Conservation (phyloP, 2,113 vertebrate genomes). For the Anser brachyrhynchus region DNA sequence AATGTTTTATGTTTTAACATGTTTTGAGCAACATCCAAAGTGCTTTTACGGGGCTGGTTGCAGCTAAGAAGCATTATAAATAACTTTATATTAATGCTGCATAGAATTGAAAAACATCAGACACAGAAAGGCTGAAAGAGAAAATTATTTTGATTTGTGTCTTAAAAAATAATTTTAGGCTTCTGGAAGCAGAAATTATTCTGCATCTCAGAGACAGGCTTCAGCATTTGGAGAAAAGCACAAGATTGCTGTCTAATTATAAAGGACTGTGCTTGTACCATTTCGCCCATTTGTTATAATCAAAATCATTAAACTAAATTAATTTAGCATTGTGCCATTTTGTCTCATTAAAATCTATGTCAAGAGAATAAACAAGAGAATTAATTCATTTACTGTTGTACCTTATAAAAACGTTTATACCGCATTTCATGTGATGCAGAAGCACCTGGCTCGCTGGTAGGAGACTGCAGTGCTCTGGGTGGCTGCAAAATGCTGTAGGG, state of each 20-base stretch:
- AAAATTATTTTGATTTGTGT: constrained; percentile 25
- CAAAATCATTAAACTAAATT: constrained; percentile 2
- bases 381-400: not conserved
- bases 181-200: constrained; percentile 13
- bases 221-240: not conserved
- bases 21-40: not conserved
- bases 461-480: not conserved
- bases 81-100: not conserved
- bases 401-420: not conserved
- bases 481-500: not conserved
- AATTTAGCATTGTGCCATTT: not conserved
- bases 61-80: not conserved
- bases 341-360: not conserved
- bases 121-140: not conserved
- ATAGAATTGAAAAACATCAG: not conserved
- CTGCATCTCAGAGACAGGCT: not conserved
- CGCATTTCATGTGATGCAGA: not conserved
- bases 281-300: not conserved
- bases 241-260: not conserved
- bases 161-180: constrained; percentile 8
- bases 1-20: not conserved
- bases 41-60: not conserved
- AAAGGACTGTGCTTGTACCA: not conserved
- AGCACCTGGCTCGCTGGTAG: not conserved
- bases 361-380: not conserved